These are phyloP conservation scores for Cynaeus angustus DNA, from an alignment of 2,888 invertebrate genomes.

Conservation along the genomic window DNA sequence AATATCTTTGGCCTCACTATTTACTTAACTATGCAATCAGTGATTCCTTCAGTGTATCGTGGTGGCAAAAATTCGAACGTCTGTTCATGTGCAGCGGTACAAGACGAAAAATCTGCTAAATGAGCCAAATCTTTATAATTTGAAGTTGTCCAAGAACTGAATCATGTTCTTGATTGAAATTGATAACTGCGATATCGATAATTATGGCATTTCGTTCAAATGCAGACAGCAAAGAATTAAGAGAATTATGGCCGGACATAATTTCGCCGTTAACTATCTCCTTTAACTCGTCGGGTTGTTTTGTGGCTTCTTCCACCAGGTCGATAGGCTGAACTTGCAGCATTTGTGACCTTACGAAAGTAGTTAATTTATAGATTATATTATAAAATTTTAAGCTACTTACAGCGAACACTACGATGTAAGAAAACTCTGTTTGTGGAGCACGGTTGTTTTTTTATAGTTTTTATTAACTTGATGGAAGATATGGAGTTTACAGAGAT, in stretches of 20 bases:
- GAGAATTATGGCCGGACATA: not conserved
- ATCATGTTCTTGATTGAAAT: not conserved
- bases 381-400: not conserved
- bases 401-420: not conserved
- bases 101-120: not conserved
- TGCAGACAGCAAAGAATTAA: too few species aligned
- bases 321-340: not conserved
- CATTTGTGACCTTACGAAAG: not conserved
- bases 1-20: too few species aligned
- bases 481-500: too few species aligned
- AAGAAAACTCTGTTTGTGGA: not conserved
- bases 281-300: not conserved
- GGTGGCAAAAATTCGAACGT: not conserved
- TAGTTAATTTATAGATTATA: not conserved
- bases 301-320: not conserved
- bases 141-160: not conserved
- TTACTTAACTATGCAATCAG: not conserved
- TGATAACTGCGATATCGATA: not conserved
- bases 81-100: not conserved
- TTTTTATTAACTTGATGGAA: not conserved
- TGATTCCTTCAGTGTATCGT: not conserved
- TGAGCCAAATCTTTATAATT: conserved; percentile 6
- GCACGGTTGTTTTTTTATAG: not conserved
- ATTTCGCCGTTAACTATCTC: not conserved
- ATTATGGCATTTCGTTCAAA: too few species aligned